Base-by-base conservation (phyloP, 2,888 invertebrate genomes). In the Spatulosminthurus flaviceps region DNA sequence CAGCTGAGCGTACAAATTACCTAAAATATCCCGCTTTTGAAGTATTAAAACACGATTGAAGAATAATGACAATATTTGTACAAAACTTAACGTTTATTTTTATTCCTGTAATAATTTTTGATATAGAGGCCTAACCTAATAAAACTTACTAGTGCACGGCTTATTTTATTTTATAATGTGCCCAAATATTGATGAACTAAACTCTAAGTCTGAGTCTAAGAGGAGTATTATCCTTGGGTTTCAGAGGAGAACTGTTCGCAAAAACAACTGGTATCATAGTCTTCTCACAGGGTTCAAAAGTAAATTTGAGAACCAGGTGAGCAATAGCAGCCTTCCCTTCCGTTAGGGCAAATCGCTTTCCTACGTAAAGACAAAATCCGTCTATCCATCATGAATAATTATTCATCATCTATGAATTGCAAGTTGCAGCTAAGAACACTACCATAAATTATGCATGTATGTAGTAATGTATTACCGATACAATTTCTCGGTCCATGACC, bases 401-500 rank as follows among this genome's bases (percentile, higher is more conserved):
- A 21, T 51, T 51, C 51, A 51, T 51, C 19, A n/a, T 13, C 5
- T 19, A 16, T 13, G 5, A 51, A 51, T 9, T 19, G 16, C 51
- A 51, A 51, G 5, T n/a, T 19, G 9, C 2, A 16, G 16, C n/a
- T 51, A 11, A 11, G 16, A 51, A 51, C 1, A 51, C 16, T 51
- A 4, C 26, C 9, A 21, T 60, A 21, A 13, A 4, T 21, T 9
- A 60, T 60, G 21, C 4, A 60, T 60, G 60, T n/a, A n/a, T n/a
- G 19, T 21, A 21, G 16, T 60, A 21, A 19, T 26, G 34, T 34
- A 5, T 2, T 29, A 70, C 70, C 70, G 22, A 70, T 70, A 28
- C 70, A 70, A 41, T 70, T 70, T 19, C 70, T 21, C 2, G 70
- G 70, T 11, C 70, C 70, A 7, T 19, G 28, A n/a, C 70, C 70